phyloP scores from a whole-genome alignment of 2,888 invertebrate genomes.

The Neoaliturus tenellus region DNA sequence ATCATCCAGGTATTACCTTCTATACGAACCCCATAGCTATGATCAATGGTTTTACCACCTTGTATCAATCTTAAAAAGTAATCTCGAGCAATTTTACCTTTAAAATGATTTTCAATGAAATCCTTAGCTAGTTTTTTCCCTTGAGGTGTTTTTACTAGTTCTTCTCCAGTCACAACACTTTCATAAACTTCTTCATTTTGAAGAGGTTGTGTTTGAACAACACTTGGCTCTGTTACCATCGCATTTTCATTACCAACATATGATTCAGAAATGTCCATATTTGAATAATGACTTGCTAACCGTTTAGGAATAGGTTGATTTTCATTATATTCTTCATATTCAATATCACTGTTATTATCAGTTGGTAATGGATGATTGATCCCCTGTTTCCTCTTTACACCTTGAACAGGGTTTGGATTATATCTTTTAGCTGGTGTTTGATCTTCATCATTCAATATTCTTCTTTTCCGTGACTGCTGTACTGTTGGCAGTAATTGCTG shows the following conservation, averaged over 20 bases:
- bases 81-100: background rate
- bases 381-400: background rate
- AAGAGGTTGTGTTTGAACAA: background rate
- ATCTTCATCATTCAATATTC: background rate
- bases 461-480: background rate
- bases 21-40: background rate
- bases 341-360: background rate
- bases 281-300: background rate
- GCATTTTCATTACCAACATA: background rate
- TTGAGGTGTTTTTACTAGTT: background rate
- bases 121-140: constrained; percentile 5
- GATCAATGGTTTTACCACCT: background rate
- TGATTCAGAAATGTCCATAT: background rate
- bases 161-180: background rate
- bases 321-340: background rate
- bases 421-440: background rate
- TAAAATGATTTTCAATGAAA: background rate
- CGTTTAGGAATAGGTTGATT: background rate
- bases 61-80: background rate
- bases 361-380: background rate
- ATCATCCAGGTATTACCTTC: constrained; percentile 37
- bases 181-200: background rate
- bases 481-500: background rate
- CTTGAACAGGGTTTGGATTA: background rate
- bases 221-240: background rate